Conservation (phyloP, 2,797 vertebrate genomes). For the Gambusia yucatana region DNA sequence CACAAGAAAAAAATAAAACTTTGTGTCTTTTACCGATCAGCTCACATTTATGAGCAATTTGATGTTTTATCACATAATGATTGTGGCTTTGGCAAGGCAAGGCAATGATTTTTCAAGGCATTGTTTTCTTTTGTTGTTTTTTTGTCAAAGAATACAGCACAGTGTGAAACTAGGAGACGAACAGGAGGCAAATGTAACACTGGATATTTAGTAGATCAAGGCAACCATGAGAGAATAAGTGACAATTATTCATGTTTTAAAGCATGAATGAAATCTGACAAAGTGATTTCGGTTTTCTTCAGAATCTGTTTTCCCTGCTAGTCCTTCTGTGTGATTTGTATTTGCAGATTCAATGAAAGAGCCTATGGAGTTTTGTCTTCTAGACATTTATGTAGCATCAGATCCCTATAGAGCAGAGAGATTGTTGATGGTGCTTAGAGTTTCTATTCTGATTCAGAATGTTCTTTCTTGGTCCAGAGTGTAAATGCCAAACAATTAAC, state of each 20-base stretch:
- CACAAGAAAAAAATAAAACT: background rate
- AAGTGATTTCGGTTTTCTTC: background rate
- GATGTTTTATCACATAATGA: background rate
- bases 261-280: background rate
- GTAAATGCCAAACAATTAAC: conserved; percentile 3
- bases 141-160: background rate
- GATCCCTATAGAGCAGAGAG: background rate
- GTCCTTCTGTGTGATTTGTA: background rate
- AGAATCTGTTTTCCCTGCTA: background rate
- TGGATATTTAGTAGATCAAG: background rate
- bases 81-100: background rate
- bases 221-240: background rate
- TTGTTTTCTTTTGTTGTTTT: background rate
- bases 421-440: background rate
- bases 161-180: background rate
- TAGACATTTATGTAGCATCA: background rate
- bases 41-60: background rate
- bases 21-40: background rate
- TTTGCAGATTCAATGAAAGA: background rate
- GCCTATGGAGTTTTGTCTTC: background rate
- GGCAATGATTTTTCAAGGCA: background rate
- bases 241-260: background rate
- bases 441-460: background rate
- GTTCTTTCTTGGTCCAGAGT: background rate
- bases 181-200: background rate